Evolutionary conservation across 2,888 invertebrate genomes (phyloP), one percentile per base, ranked within the genome.

Genomic region (Acanthoscelides obtectus): DNA sequence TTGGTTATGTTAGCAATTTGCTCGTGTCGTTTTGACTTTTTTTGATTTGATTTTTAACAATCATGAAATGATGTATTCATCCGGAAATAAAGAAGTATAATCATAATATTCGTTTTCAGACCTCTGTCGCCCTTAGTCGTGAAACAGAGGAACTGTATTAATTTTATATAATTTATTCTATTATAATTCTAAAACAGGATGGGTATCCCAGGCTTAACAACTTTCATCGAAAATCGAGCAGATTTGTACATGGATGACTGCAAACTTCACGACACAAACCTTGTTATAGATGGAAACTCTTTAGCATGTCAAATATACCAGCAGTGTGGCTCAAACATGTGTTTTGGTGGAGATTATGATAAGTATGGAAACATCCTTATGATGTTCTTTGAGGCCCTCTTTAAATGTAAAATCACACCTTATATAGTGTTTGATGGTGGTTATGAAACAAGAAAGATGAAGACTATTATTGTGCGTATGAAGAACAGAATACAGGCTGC

Each of bases 291-390:
- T 85, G 96, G 96, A 0, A 91, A 92, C 81, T 92, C 92, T 81
- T 83, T 96, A 69, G 90, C 91, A 66, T 91, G 90, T 22, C 91
- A 92, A 79, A 82, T 95, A 0, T 95, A 93, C 80, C 87, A 87
- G 76, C 84, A 89, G 72, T 71, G 69, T 22, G 87, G 90, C 70
- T 67, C 27, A 66, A 88, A 89, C 79, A 91, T 92, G 68, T 91
- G 92, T 2, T 96, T 95, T 82, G 95, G 95, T 1, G 96, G 96
- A 0, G 95, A 96, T 83, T 95, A 95, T 81, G 94, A 95, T 79
- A 90, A 90, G 75, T 94, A 90, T 83, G 91, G 90, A n/a, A 84
- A 89, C 8, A 86, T 87, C 20, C 87, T 93, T 0, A 85, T 87
- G 64, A 86, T 88, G 69, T 95, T 95, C 81, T 94, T 96, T 77